Base-by-base conservation (phyloP, 2,113 vertebrate genomes). In the Forbesichthys agassizii region DNA sequence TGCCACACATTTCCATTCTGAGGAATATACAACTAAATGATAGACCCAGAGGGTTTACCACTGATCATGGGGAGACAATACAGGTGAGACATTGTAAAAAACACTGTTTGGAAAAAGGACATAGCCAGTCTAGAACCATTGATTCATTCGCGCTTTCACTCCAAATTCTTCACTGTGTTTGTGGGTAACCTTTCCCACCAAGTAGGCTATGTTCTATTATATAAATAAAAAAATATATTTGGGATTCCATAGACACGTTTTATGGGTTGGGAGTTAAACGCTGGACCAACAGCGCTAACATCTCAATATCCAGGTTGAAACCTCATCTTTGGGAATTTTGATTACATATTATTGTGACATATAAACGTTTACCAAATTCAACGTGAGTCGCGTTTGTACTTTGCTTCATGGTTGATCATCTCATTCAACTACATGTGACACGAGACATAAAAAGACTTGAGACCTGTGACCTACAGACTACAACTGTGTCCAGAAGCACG, bases 1-100 rank as follows among this genome's bases (percentile, higher is more conserved):
- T 78, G 85, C 88, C 84, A 81, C 81, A 89, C 80, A 82, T 83
- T 81, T 83, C 87, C 83, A 84, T 64, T 87, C 79, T 89, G 86
- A 89, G 85, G 91, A 89, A 61, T 89, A 82, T 47, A 69, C 87
- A 84, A 67, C 79, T 90, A 81, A 86, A 88, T 88, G 81, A 89
- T 92, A 91, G 70, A 82, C 77, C 87, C 88, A 64, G 85, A 85
- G 56, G 85, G 75, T 89, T 88, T 90, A 84, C 90, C 81, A 87
- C 85, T 86, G 86, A 88, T 88, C 87, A 89, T 86, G 87, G 86
- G 87, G 83, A 90, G 82, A 89, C 84, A 82, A 71, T 76, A 59
- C 88, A 92, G 92, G 92, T 93, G 92, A 93, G 92, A 82, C 67
- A 75, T 79, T 81, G 68, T 54, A 54, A 78, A 73, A 59, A 59